Evolutionary conservation across 2,888 invertebrate species (phyloP), one percentile per base, ranked within the genome.

Genomic region (Zygothrica quintamaculata): DNA sequence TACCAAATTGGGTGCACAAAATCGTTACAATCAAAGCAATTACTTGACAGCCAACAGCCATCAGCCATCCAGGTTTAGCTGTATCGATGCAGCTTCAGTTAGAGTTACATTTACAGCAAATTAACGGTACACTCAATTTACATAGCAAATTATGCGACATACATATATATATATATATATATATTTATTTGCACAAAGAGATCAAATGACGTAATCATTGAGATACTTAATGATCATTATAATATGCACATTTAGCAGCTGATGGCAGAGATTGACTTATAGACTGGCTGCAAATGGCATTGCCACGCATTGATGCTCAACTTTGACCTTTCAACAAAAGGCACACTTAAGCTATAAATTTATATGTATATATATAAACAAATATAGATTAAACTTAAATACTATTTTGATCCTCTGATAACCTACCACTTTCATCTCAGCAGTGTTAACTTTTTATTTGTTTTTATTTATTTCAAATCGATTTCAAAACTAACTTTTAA

Each of bases 111-210:
- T 52, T 57, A 55, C 53, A 60, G 87, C 51, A 69, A 85, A 88
- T 87, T 88, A 85, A 87, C 73, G 78, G 88, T 78, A 72, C 56
- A 69, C 82, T 76, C 66, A 67, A 87, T 85, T 85, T 88, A 87
- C 88, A 85, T 88, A 85, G 77, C 71, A 88, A 84, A 87, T 85
- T 76, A 84, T 88, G 87, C 74, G 84, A 87, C n/a, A n/a, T n/a
- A n/a, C n/a, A n/a, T n/a, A n/a, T n/a, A n/a, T n/a, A n/a, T n/a
- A n/a, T n/a, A n/a, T n/a, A n/a, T n/a, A n/a, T n/a, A n/a, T 76
- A 86, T 85, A 76, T 86, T 65, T 64, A 75, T 69, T n/a, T n/a
- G 87, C 65, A 65, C 9, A 36, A 33, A 34, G 46, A 26, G 15
- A 46, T 16, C 33, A 16, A 25, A 55, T 81, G 86, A 87, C 73